Conservation (phyloP, 2,113 vertebrate species). For the Chrysemys picta region DNA sequence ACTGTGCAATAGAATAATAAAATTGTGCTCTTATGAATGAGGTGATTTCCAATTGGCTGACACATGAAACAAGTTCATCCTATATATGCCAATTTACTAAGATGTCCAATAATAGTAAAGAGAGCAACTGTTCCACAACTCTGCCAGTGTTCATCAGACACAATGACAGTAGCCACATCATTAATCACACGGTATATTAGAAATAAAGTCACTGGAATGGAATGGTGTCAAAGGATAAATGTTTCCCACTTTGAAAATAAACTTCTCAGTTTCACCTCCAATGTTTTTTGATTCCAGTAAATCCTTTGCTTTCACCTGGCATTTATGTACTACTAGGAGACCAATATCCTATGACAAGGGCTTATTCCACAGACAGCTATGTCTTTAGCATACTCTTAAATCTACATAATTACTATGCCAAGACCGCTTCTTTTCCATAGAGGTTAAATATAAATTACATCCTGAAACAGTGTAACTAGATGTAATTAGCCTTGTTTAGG, state of each 20-base stretch:
- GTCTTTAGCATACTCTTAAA: conserved; percentile 64
- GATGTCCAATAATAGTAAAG: conserved; percentile 66
- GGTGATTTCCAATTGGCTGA: conserved; percentile 43
- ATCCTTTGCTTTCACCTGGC: conserved; percentile 73
- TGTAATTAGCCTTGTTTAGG: conserved; percentile 70
- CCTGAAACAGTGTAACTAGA: conserved; percentile 72
- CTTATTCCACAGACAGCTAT: conserved; percentile 63
- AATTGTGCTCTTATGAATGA: neutral
- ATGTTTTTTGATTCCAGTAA: conserved; percentile 35
- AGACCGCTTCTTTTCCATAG: conserved; percentile 65
- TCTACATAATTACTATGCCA: conserved; percentile 56
- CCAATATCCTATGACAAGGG: conserved; percentile 64
- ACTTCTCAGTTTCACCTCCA: conserved; percentile 65
- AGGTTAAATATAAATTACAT: conserved; percentile 74
- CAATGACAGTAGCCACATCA: conserved; percentile 69
- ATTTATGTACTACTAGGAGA: conserved; percentile 70
- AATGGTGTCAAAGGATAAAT: conserved; percentile 73
- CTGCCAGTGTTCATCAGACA: conserved; percentile 71
- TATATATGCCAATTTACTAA: conserved; percentile 65
- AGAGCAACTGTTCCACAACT: conserved; percentile 72
- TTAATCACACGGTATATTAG: conserved; percentile 72
- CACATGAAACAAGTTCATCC: neutral
- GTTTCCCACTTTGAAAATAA: conserved; percentile 68
- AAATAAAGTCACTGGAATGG: conserved; percentile 74
- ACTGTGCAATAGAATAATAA: conserved; percentile 20